phyloP scores from a whole-genome alignment of 1,140 invertebrate genomes.

The Oryzaephilus surinamensis region DNA sequence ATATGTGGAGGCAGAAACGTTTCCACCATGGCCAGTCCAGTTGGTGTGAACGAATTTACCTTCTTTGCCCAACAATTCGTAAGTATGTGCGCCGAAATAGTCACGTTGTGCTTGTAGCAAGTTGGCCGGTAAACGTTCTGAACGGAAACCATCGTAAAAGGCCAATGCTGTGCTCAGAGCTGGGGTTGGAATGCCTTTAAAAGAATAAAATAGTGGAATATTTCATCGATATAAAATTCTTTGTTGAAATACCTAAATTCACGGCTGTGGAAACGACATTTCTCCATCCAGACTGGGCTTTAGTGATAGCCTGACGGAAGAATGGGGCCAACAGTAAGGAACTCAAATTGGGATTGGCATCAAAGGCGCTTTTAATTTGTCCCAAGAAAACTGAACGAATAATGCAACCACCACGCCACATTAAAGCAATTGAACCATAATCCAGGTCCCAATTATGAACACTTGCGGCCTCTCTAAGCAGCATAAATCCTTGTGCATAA shows the following conservation, averaged over 20 bases:
- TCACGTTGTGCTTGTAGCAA: conserved; percentile 84
- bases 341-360: conserved; percentile 77
- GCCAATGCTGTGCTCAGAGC: conserved; percentile 86
- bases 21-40: conserved; percentile 97
- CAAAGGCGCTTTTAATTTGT: conserved; percentile 94
- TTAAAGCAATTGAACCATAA: conserved; percentile 95
- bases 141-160: conserved; percentile 91
- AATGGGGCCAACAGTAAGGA: conserved; percentile 94
- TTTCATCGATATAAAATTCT: neutral
- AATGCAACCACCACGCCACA: conserved; percentile 99
- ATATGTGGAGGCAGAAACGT: conserved; percentile 92
- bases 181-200: conserved; percentile 83
- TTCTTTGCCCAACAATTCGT: conserved; percentile 78
- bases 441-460: conserved; percentile 91
- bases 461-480: conserved; percentile 87
- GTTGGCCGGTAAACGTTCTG: conserved; percentile 29
- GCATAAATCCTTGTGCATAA: conserved; percentile 99
- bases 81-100: conserved; percentile 99
- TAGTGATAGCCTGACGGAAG: conserved; percentile 76
- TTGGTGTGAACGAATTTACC: conserved; percentile 94
- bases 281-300: conserved; percentile 65
- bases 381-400: conserved; percentile 94
- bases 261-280: conserved; percentile 54
- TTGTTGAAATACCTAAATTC: conserved; percentile 19
- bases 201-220: conserved; percentile 10